Base-by-base conservation (phyloP, 2,888 invertebrate genomes). In the Leptinotarsa peninsularis region DNA sequence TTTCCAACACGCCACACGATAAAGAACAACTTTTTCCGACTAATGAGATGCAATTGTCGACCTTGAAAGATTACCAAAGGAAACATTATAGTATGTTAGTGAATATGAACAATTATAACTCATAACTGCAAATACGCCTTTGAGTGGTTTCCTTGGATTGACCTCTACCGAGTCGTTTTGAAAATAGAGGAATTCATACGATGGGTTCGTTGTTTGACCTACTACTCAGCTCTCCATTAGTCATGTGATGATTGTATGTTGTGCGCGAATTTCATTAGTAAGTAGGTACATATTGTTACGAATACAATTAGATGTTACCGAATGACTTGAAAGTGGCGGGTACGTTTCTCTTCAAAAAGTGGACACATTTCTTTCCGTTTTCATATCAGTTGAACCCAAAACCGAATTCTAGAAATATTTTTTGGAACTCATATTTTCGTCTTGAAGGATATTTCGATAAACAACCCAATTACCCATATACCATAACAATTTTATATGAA, bases 211-310 rank as follows among this genome's bases (percentile, higher is more conserved):
- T 5, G 63, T 33, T 15, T 63, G 63, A 63, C 63, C 63, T 63
- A 63, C 63, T 63, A 63, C 43, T 13, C 43, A 63, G 63, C 63
- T 63, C 63, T 33, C 63, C 17, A 63, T 63, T 58, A 58, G 58
- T 63, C 63, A 43, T 43, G n/a, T 43, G 43, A 17, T 18, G 17
- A 33, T 63, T 18, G 33, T 63, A n/a, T 17, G 17, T 17, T 63
- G 63, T n/a, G n/a, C 18, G 33, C 33, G 63, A 18, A 63, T 33
- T 33, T 63, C 4, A 43, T 17, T 7, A 43, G 63, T 33, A 43
- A 63, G 33, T 33, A 33, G 33, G 33, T 33, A 33, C 33, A 33
- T 33, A 27, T 23, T 18, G 21, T 58, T 15, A 15, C 1, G 58
- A 23, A 58, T 58, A 21, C n/a, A 58, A 58, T 58, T 21, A 23